These are phyloP conservation scores for Thereva unica DNA, from an alignment of 2,888 invertebrate genomes.

Conservation along the genomic window DNA sequence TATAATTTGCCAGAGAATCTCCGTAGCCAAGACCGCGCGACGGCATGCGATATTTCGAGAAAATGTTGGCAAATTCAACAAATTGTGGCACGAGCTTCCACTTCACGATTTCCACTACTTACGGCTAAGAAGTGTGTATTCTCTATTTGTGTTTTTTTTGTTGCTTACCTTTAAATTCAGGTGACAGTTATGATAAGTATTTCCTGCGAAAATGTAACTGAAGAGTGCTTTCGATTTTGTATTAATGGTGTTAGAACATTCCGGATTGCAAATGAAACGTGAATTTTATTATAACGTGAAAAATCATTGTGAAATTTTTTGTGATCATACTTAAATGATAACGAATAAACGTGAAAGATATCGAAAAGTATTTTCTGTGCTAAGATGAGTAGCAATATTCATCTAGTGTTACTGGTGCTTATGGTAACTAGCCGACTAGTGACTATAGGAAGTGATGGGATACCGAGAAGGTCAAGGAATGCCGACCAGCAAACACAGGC, in stretches of 20 bases:
- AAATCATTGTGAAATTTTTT: too few relatives aligned
- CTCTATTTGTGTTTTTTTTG: background rate
- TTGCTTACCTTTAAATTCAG: too few relatives aligned
- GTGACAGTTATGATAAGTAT: background rate
- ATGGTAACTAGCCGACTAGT: slow-evolving; percentile 34
- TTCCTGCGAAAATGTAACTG: slow-evolving; percentile 31
- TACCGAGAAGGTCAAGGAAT: slow-evolving; percentile 21
- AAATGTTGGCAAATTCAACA: slow-evolving; percentile 1
- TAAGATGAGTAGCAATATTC: slow-evolving; percentile 30
- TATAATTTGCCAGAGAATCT: too few relatives aligned
- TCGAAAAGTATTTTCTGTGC: slow-evolving; percentile 8
- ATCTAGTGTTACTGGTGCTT: slow-evolving; percentile 39
- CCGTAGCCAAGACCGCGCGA: background rate
- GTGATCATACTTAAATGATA: background rate
- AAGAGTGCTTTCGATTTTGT: slow-evolving; percentile 1
- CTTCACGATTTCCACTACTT: slow-evolving; percentile 1
- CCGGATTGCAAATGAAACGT: slow-evolving; percentile 11
- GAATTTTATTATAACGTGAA: background rate
- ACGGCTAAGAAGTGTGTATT: slow-evolving; percentile 2
- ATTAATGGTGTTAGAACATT: background rate
- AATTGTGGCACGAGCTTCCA: background rate
- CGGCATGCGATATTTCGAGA: slow-evolving; percentile 11
- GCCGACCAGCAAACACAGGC: slow-evolving; percentile 13
- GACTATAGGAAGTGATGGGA: slow-evolving; percentile 36
- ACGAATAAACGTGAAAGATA: background rate